A percentile compares a stretch with the other conserved stretches of the same genome.
These are phyloP conservation scores for Tribolium castaneum DNA, from an alignment of 1,140 invertebrate species.

Conservation along the genomic window DNA sequence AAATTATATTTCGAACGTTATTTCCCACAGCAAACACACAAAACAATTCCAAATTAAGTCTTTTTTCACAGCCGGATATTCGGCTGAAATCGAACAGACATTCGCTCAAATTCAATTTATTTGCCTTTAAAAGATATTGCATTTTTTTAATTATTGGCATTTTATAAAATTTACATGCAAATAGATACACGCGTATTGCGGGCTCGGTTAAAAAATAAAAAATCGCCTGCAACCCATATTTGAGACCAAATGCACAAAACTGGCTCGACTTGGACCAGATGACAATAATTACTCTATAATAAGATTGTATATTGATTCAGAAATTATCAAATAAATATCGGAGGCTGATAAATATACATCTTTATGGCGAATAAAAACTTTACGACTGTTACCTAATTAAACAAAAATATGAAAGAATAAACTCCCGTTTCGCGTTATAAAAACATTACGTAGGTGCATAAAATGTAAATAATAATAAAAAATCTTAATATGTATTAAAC, in stretches of 20 bases:
- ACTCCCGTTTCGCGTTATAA: conserved; percentile 30
- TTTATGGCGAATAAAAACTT: conserved; percentile 36
- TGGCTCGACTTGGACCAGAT: neutral
- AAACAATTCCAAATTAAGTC: neutral
- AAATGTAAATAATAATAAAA: conserved; percentile 41
- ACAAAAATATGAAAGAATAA: conserved; percentile 40
- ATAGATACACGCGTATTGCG: neutral
- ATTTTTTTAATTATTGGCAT: neutral
- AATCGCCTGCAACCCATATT: neutral
- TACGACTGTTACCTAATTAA: conserved; percentile 38
- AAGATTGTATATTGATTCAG: conserved; percentile 37
- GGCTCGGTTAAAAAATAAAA: neutral
- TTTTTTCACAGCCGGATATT: neutral
- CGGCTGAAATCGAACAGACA: neutral
- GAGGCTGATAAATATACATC: conserved; percentile 34
- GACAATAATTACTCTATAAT: conserved; percentile 38
- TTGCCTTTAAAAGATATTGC: neutral
- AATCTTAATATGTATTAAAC: conserved; percentile 41
- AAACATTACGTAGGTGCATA: conserved; percentile 36
- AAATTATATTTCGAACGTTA: conserved; percentile 5
- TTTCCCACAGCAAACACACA: neutral
- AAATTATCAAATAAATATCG: conserved; percentile 39
- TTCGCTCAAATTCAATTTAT: conserved; percentile 5
- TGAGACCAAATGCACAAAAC: neutral
- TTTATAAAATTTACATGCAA: neutral